Evolutionary conservation across 2,888 invertebrate species (phyloP), one percentile per base, ranked within the genome.

Genomic region (Pemphredon lugubris): DNA sequence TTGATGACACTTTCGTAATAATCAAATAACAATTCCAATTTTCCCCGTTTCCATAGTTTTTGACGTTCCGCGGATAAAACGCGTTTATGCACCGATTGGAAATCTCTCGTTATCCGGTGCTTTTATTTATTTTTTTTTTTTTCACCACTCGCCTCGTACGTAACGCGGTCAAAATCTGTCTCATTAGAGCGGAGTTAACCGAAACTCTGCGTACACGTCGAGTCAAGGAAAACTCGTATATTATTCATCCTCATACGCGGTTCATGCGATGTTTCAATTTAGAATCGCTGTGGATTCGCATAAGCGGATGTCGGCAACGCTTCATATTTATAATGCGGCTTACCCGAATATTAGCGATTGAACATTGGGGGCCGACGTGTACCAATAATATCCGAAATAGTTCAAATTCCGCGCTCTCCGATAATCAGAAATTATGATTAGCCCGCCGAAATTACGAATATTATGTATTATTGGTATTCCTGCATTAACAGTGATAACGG

Each of bases 51-150:
- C n/a, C n/a, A n/a, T n/a, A n/a, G n/a, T n/a, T n/a, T n/a, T n/a
- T n/a, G n/a, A n/a, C n/a, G n/a, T n/a, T n/a, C n/a, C n/a, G n/a
- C n/a, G n/a, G n/a, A n/a, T n/a, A n/a, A n/a, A n/a, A n/a, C n/a
- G n/a, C n/a, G 65, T 72, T 75, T 77, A 68, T 64, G 50, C 54
- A 26, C 37, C 39, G 68, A 37, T 26, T 67, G 69, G 76, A 67
- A 77, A 77, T 71, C 74, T 71, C 44, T 47, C 26, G 51, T 30
- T 16, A 44, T 64, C 18, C 48, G 67, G 69, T 70, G n/a, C n/a
- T n/a, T n/a, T n/a, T n/a, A n/a, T n/a, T n/a, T n/a, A n/a, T n/a
- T n/a, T n/a, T n/a, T n/a, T n/a, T n/a, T n/a, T n/a, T n/a, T n/a
- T n/a, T n/a, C n/a, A n/a, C n/a, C n/a, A n/a, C 44, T 39, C 44